phyloP scores from a whole-genome alignment of 2,888 invertebrate species.

The Nebria brevicollis region DNA sequence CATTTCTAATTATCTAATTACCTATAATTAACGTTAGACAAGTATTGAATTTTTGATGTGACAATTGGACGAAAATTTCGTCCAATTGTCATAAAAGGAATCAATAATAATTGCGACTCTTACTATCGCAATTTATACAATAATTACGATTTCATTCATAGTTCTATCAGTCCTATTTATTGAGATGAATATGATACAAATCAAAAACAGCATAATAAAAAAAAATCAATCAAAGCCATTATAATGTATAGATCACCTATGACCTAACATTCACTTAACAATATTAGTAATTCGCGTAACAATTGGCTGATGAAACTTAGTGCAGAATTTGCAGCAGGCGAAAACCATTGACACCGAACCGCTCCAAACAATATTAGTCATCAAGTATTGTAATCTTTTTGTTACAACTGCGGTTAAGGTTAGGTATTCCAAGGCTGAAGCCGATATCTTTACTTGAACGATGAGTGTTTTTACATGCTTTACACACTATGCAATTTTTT shows the following conservation, averaged over 20 bases:
- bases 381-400: conserved; percentile 28
- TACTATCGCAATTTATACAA: no score
- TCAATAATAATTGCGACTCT: no score
- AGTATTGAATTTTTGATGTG: no score
- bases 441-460: conserved; percentile 18
- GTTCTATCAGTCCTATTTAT: neutral
- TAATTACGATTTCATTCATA: neutral
- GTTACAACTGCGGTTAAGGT: neutral
- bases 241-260: neutral
- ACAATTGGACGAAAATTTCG: no score
- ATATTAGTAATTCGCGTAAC: conserved; percentile 21
- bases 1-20: no score
- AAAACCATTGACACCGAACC: conserved; percentile 20
- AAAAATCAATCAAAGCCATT: conserved; percentile 2
- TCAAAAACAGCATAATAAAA: neutral
- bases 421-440: conserved; percentile 27
- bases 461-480: conserved; percentile 28
- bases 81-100: no score
- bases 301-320: conserved; percentile 41
- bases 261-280: neutral
- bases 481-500: conserved; percentile 21
- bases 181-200: neutral
- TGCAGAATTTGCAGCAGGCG: conserved; percentile 37
- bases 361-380: conserved; percentile 23
- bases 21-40: no score